phyloP scores from a whole-genome alignment of 2,113 vertebrate genomes.

The Corynorhinus townsendii region DNA sequence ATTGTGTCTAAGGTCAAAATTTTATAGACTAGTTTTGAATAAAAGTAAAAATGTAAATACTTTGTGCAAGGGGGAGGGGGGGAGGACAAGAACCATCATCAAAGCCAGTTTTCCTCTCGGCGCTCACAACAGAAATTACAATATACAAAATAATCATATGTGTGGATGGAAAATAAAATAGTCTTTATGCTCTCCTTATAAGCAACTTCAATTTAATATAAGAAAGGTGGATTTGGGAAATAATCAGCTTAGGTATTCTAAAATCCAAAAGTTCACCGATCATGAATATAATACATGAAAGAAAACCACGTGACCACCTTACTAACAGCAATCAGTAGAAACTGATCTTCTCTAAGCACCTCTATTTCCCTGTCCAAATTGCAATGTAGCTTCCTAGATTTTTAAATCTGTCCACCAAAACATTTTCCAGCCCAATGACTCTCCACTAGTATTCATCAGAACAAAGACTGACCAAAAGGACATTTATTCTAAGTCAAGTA shows the following conservation, averaged over 20 bases:
- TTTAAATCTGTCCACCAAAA: background rate
- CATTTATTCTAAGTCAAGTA: background rate
- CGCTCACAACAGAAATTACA: background rate
- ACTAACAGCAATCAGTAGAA: background rate
- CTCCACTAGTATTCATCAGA: background rate
- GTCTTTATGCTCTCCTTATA: background rate
- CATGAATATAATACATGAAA: background rate
- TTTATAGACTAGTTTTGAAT: background rate
- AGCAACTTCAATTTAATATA: background rate
- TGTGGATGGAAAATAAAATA: background rate
- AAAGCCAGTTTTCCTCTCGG: background rate
- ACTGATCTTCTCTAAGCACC: background rate
- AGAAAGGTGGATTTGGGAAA: background rate
- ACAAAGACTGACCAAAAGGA: background rate
- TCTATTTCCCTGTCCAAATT: background rate
- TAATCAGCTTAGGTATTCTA: background rate
- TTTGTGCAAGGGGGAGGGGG: background rate
- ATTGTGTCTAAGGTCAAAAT: background rate
- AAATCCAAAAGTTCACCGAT: background rate
- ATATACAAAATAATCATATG: background rate
- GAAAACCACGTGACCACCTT: background rate
- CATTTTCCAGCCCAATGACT: background rate
- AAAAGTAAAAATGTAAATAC: conserved; percentile 21
- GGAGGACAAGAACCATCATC: background rate
- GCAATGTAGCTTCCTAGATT: background rate